Evolutionary conservation across 2,888 invertebrate species (phyloP).

Genomic region (Orthosia incerta): DNA sequence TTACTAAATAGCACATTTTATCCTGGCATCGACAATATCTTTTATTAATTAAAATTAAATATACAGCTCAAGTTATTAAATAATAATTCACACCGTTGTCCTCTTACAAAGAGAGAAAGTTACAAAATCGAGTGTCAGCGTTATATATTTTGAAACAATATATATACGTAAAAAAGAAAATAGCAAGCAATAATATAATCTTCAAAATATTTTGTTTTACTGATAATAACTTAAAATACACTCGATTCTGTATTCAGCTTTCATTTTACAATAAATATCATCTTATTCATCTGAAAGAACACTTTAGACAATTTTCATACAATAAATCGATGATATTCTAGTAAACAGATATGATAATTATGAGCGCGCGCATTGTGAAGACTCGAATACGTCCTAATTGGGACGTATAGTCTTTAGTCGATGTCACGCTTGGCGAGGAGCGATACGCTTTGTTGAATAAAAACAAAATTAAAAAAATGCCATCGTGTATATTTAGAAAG

Average conservation of each 20-base stretch:
- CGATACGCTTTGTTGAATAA: too few species aligned
- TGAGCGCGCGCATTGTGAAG: too few species aligned
- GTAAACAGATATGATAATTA: too few species aligned
- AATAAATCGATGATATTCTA: too few species aligned
- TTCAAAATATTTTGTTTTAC: not conserved
- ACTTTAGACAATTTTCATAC: not conserved
- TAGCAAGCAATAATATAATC: too few species aligned
- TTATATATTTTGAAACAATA: slow-evolving; percentile 4
- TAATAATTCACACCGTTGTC: slow-evolving; percentile 37
- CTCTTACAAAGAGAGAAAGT: slow-evolving; percentile 34
- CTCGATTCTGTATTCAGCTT: slow-evolving; percentile 27
- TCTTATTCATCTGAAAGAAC: not conserved
- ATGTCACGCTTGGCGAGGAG: too few species aligned
- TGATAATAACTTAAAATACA: not conserved
- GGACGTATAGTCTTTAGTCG: too few species aligned
- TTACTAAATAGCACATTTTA: slow-evolving; percentile 33
- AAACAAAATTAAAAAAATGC: too few species aligned
- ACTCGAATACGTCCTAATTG: too few species aligned
- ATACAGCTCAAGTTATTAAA: not conserved
- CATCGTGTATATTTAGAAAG: too few species aligned
- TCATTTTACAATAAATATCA: not conserved
- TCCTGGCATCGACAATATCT: slow-evolving; percentile 16
- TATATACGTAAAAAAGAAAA: too few species aligned
- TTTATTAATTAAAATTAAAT: slow-evolving; percentile 15
- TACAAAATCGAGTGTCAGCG: slow-evolving; percentile 18